Conservation (phyloP, 53 echinoderm and acorn worm genomes). For the Paelopatides confundens region DNA sequence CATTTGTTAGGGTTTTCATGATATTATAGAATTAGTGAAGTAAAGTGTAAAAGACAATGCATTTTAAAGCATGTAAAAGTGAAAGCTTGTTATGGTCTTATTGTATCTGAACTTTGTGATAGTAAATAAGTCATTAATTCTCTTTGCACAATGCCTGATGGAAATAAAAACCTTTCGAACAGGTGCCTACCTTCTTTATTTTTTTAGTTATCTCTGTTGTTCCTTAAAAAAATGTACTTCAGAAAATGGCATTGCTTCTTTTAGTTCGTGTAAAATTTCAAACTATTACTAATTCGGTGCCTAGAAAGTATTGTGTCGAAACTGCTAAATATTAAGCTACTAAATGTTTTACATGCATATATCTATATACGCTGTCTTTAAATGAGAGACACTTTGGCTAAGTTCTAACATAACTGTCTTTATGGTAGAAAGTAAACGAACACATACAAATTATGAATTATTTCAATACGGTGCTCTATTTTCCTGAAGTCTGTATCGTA, state of each 20-base stretch:
- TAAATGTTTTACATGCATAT: no score
- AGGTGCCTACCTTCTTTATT: neutral
- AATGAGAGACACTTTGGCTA: no score
- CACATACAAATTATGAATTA: no score
- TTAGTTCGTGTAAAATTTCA: no score
- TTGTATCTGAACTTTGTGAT: neutral
- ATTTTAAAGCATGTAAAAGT: neutral
- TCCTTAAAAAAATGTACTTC: neutral
- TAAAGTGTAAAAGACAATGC: neutral
- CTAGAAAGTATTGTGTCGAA: no score
- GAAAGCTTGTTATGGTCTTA: slow-evolving; percentile 3
- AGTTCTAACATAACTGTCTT: no score
- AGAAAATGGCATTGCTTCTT: neutral
- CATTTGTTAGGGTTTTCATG: neutral
- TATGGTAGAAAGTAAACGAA: no score
- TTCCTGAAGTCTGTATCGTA: no score
- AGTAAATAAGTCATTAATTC: neutral
- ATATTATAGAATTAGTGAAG: neutral
- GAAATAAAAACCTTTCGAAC: neutral
- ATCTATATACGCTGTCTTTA: no score
- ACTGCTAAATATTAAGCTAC: no score
- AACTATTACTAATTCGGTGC: no score
- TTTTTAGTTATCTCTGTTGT: neutral
- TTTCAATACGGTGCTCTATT: no score
- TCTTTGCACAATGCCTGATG: neutral